Percentiles rank a stretch among this genome's conserved stretches.
phyloP scores from a whole-genome alignment of 2,888 invertebrate genomes.

The Scaptomyza polygonia region DNA sequence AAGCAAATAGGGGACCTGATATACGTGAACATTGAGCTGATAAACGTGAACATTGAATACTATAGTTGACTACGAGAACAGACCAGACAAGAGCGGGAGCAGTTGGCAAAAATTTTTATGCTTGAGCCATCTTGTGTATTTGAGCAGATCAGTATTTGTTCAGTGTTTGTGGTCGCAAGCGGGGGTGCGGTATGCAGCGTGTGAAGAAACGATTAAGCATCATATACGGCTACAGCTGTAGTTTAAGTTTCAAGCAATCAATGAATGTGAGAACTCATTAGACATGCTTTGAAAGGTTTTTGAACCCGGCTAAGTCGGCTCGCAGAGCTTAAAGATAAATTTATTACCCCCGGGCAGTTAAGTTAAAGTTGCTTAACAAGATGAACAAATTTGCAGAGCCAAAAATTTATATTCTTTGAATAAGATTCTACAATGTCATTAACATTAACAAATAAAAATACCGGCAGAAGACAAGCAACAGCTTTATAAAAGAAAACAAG shows the following conservation, averaged over 20 bases:
- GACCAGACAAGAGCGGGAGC: not conserved
- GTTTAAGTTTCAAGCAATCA: conserved; percentile 45
- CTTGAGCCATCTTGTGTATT: conserved; percentile 15
- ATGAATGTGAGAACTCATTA: conserved; percentile 66
- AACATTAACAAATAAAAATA: conserved; percentile 25
- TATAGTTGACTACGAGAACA: conserved; percentile 16
- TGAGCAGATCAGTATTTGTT: conserved; percentile 31
- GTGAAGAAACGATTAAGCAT: conserved; percentile 37
- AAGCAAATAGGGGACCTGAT: conserved; percentile 21
- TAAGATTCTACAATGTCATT: conserved; percentile 45
- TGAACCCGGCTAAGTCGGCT: conserved; percentile 57
- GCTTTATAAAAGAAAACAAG: conserved; percentile 55
- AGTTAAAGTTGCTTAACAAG: conserved; percentile 48
- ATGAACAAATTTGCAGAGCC: conserved; percentile 56
- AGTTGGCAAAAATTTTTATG: conserved; percentile 2
- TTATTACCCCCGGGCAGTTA: conserved; percentile 43
- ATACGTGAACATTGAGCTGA: conserved; percentile 1
- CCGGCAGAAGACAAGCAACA: conserved; percentile 9
- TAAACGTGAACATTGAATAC: too few species aligned
- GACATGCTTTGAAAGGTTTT: conserved; percentile 74
- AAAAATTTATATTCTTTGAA: conserved; percentile 29
- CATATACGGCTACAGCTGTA: conserved; percentile 6
- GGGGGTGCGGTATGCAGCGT: conserved; percentile 42
- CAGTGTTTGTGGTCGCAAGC: conserved; percentile 34
- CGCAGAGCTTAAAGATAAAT: conserved; percentile 19